phyloP scores from a whole-genome alignment of 2,113 vertebrate species.

The Enhydra lutris region DNA sequence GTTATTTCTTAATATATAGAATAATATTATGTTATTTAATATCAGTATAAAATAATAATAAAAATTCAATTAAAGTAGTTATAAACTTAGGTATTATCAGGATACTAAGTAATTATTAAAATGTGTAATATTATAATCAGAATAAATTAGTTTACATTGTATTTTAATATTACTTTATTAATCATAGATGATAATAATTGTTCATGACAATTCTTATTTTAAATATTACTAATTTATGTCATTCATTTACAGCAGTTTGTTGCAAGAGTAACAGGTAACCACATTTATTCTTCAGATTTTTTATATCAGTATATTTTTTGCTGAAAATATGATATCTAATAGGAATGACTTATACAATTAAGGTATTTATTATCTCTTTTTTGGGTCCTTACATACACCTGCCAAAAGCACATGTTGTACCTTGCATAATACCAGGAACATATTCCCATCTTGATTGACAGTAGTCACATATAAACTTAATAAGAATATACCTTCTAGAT shows the following conservation, averaged over 20 bases:
- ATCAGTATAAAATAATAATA: neutral
- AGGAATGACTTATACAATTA: neutral
- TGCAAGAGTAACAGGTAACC: neutral
- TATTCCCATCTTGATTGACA: neutral
- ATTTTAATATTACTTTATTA: neutral
- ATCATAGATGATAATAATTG: neutral
- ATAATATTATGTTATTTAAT: neutral
- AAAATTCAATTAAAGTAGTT: neutral
- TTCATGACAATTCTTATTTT: neutral
- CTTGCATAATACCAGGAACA: neutral
- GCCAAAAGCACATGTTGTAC: accelerated
- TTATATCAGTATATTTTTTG: neutral
- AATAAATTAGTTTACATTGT: neutral
- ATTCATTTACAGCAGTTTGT: neutral
- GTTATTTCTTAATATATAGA: neutral
- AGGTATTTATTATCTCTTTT: neutral
- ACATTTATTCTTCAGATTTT: neutral
- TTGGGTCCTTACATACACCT: neutral
- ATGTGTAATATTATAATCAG: neutral
- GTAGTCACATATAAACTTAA: neutral
- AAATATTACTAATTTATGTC: neutral
- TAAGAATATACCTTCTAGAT: neutral
- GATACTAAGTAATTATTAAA: neutral
- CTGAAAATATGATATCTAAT: neutral
- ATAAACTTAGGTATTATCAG: neutral